These are phyloP conservation scores for Polypedilum vanderplanki DNA, from an alignment of 1,140 invertebrate species.

Conservation along the genomic window DNA sequence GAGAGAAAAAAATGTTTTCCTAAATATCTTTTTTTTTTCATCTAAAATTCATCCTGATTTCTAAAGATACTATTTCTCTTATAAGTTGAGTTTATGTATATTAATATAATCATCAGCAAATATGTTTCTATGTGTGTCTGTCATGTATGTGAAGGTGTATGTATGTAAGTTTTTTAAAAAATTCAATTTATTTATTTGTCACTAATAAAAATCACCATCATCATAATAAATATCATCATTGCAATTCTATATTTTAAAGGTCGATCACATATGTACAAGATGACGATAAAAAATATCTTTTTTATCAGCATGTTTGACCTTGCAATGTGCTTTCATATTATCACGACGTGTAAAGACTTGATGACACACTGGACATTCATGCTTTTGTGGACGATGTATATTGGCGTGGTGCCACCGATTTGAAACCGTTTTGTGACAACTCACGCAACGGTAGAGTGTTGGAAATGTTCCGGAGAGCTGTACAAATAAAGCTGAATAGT, in stretches of 20 bases:
- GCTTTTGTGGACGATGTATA: constrained; percentile 61
- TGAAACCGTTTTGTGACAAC: constrained; percentile 62
- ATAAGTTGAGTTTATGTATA: no score
- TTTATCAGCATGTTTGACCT: constrained; percentile 57
- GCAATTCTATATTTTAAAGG: constrained; percentile 42
- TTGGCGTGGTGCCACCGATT: constrained; percentile 66
- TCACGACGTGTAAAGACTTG: constrained; percentile 61
- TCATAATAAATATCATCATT: no score
- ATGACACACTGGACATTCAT: constrained; percentile 59
- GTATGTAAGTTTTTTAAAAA: no score
- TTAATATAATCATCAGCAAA: no score
- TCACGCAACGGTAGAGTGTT: constrained; percentile 42
- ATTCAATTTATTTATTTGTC: constrained; percentile 3
- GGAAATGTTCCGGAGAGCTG: constrained; percentile 42
- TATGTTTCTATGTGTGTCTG: no score
- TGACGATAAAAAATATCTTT: constrained; percentile 45
- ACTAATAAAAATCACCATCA: neutral
- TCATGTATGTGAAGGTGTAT: no score
- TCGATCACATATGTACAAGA: constrained; percentile 47
- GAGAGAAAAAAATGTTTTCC: no score
- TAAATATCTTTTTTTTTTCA: no score
- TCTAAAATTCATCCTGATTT: no score
- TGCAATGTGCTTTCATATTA: constrained; percentile 62
- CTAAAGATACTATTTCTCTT: no score
- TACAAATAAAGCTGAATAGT: constrained; percentile 43